Conservation (phyloP, 2,113 vertebrate genomes). For the Pseudorhombus dupliciocellatus region DNA sequence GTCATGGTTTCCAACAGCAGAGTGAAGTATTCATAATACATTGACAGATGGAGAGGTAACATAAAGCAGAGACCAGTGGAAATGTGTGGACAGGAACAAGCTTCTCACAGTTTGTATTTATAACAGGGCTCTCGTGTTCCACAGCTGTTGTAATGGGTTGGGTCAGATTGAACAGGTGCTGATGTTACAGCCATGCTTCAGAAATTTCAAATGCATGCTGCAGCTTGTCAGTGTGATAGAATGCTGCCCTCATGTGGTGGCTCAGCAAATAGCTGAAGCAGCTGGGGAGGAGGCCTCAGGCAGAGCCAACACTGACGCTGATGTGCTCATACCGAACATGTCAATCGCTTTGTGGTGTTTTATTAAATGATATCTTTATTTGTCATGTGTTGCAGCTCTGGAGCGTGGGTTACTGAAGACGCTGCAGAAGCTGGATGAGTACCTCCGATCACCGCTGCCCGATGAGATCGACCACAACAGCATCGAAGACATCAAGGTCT, state of each 20-base stretch:
- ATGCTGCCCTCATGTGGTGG: conserved; percentile 74
- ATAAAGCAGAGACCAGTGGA: background rate
- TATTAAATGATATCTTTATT: background rate
- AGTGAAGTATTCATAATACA: conserved; percentile 19
- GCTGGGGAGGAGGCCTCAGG: background rate
- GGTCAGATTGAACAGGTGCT: background rate
- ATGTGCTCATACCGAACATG: background rate
- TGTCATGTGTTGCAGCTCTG: conserved; percentile 77
- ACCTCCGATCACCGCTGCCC: conserved; percentile 90
- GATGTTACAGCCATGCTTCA: background rate
- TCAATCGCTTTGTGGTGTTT: background rate
- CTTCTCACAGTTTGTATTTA: background rate
- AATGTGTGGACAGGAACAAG: background rate
- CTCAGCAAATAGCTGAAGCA: background rate
- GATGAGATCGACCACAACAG: conserved; percentile 98
- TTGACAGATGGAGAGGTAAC: background rate
- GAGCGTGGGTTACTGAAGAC: conserved; percentile 95
- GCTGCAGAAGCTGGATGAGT: conserved; percentile 96
- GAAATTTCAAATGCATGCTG: background rate
- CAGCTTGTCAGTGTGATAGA: conserved; percentile 27
- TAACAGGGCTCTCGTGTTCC: background rate
- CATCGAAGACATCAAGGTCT: conserved; percentile 90
- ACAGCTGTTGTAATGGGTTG: background rate
- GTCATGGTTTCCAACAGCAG: conserved; percentile 26
- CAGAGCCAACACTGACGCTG: background rate